Evolutionary conservation across 2,113 vertebrate species (phyloP).

Genomic region (Datnioides undecimradiatus): DNA sequence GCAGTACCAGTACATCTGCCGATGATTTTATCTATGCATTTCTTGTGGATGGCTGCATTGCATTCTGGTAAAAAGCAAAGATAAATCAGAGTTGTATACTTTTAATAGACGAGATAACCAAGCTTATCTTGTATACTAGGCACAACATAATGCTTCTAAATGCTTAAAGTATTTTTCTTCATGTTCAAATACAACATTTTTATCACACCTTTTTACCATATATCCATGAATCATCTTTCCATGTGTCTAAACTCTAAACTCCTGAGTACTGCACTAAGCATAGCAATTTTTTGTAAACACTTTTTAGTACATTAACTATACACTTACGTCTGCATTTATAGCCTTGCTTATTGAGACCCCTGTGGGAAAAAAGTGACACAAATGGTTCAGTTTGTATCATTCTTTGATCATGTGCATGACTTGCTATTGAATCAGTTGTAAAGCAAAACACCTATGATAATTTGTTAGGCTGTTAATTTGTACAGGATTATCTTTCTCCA

Average conservation of each 20-base stretch:
- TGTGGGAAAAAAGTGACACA: constrained; percentile 77
- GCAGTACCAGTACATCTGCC: constrained; percentile 97
- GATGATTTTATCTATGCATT: constrained; percentile 99
- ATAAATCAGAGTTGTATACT: background rate
- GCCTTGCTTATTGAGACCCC: constrained; percentile 98
- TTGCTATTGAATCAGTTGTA: constrained; percentile 10
- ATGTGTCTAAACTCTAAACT: too few species aligned
- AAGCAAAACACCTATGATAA: background rate
- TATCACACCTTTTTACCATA: too few species aligned
- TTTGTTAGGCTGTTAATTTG: too few species aligned
- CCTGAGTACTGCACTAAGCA: constrained; percentile 1
- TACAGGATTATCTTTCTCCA: background rate
- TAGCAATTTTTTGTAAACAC: background rate
- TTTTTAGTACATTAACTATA: background rate
- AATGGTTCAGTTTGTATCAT: constrained; percentile 1
- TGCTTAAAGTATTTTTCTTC: background rate
- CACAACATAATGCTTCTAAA: background rate
- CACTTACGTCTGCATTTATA: constrained; percentile 99
- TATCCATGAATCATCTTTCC: too few species aligned
- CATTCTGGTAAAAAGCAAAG: constrained; percentile 87
- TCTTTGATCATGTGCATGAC: constrained; percentile 23
- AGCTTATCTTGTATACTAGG: background rate
- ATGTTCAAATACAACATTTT: background rate
- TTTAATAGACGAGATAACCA: background rate
- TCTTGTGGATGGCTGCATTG: constrained; percentile 99